Base-by-base conservation (phyloP, 2,113 vertebrate genomes). In the Tupaia chinensis region DNA sequence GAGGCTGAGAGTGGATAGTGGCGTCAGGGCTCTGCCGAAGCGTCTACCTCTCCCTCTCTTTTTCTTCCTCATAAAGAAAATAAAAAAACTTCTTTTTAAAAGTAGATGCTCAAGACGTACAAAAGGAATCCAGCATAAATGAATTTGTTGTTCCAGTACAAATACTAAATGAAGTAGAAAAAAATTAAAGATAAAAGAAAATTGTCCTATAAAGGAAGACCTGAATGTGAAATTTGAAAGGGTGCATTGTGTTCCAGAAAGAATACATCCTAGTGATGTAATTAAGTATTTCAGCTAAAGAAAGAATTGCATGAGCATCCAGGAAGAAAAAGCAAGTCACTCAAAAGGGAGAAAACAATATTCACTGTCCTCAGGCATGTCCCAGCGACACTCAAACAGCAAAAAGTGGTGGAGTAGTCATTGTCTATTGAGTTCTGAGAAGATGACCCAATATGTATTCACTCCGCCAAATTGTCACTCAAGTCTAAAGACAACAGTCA, bases 391-490 rank as follows among this genome's bases (percentile, higher is more conserved):
- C 22, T 88, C 53, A 65, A 65, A n/a, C 20, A 88, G 85, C 77
- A 68, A 77, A 68, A 68, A 60, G 54, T 13, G 23, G 78, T 16
- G 60, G 74, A 87, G 44, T 25, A 44, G 44, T 44, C 44, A 20
- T 44, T 58, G 44, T 89, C 79, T 68, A 9, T 53, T 61, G 68
- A 92, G 60, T 44, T 89, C 84, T 58, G 77, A 91, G 20, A 85
- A 69, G 65, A 7, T 23, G 74, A 81, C 16, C 60, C 19, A 73
- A 69, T 17, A 32, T 23, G 60, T 11, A 91, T 73, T 87, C 16
- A 15, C 63, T 92, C 16, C 14, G 76, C 17, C 81, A 94, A 86
- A 70, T 0, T n/a, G 69, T 95, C 96, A 82, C 69, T 96, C 95
- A 92, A 56, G 17, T 93, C n/a, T 68, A 60, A 81, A 76, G 84